These are phyloP conservation scores for Ascaphus truei DNA, from an alignment of 2,113 vertebrate genomes.

Conservation along the genomic window DNA sequence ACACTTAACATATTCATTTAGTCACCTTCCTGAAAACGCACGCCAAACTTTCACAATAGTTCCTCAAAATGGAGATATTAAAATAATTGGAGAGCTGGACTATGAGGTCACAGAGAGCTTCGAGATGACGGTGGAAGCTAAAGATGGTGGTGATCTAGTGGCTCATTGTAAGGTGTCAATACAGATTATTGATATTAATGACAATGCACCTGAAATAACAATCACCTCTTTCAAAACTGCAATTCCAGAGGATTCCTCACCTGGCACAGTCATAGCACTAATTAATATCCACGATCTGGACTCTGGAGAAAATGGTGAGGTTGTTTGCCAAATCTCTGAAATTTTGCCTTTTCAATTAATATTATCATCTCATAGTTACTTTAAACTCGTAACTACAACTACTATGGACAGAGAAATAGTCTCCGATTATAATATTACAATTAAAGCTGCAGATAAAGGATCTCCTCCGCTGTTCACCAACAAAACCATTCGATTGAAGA, in stretches of 20 bases:
- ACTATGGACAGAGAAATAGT: constrained; percentile 49
- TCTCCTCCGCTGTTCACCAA: constrained; percentile 46
- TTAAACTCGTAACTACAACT: constrained; percentile 50
- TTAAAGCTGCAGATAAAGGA: constrained; percentile 42
- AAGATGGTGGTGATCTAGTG: constrained; percentile 40
- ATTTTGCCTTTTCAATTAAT: constrained; percentile 51
- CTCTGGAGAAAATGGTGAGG: constrained; percentile 51
- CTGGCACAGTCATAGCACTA: constrained; percentile 51
- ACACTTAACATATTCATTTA: constrained; percentile 43
- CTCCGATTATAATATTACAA: constrained; percentile 38
- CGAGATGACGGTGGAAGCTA: constrained; percentile 40
- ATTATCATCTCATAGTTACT: constrained; percentile 53
- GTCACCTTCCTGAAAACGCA: background rate
- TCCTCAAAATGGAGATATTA: background rate
- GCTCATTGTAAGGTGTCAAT: constrained; percentile 39
- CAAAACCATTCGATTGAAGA: constrained; percentile 38
- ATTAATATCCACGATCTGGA: constrained; percentile 55
- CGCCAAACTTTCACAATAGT: constrained; percentile 36
- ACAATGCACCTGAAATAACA: constrained; percentile 19
- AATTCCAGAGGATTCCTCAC: constrained; percentile 38
- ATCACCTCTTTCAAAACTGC: constrained; percentile 43
- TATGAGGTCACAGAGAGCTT: constrained; percentile 44
- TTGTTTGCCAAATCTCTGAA: constrained; percentile 46
- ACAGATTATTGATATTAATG: constrained; percentile 37
- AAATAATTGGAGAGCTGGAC: background rate